phyloP scores from a whole-genome alignment of 2,888 invertebrate species.

The Drosophila antonietae region DNA sequence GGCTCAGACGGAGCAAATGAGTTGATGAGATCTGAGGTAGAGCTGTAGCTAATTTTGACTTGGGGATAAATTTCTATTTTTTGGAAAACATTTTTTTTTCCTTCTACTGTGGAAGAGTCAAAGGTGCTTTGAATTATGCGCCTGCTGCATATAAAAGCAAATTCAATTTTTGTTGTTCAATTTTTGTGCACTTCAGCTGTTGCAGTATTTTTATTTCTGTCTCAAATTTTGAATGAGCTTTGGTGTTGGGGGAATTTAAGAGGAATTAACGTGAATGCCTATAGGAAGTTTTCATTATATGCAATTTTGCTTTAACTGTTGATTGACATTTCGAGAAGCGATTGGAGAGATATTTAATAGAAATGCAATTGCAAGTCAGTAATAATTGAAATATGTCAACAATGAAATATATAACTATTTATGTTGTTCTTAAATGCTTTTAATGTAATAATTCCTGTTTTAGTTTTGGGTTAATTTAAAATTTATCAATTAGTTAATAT shows the following conservation, averaged over 20 bases:
- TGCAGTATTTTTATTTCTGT: constrained; percentile 18
- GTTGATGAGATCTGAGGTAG: constrained; percentile 41
- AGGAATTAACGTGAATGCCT: background rate
- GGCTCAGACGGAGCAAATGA: constrained; percentile 39
- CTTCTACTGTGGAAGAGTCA: constrained; percentile 1
- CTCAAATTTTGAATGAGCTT: constrained; percentile 8
- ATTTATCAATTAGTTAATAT: too few species aligned
- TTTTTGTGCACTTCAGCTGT: constrained; percentile 60
- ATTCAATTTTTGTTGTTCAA: constrained; percentile 64
- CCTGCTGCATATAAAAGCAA: constrained; percentile 53
- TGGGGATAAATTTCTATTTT: constrained; percentile 1
- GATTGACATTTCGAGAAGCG: background rate
- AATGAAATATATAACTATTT: background rate
- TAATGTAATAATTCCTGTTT: too few species aligned
- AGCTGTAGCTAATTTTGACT: constrained; percentile 63
- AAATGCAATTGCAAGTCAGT: background rate
- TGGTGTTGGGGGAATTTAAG: background rate
- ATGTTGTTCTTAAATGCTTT: too few species aligned
- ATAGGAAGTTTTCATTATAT: background rate
- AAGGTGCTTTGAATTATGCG: constrained; percentile 54
- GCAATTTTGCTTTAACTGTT: background rate
- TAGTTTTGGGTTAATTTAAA: too few species aligned
- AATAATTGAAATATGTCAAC: background rate
- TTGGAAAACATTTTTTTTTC: background rate
- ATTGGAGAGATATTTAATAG: background rate